phyloP scores from a whole-genome alignment of 2,113 vertebrate genomes.

The Oophaga pumilio region DNA sequence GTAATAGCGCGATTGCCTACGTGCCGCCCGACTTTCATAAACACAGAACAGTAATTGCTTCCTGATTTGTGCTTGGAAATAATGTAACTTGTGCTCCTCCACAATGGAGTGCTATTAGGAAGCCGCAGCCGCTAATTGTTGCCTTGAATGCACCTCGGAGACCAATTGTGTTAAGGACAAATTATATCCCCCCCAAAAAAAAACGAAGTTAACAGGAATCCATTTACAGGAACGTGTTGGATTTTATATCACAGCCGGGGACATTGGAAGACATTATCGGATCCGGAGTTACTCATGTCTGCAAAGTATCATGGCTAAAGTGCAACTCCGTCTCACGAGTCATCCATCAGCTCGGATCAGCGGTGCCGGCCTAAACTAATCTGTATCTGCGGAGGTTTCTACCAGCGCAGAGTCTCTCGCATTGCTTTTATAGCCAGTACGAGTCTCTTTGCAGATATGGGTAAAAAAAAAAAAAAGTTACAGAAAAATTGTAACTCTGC shows the following conservation, averaged over 20 bases:
- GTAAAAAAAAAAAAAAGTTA: neutral
- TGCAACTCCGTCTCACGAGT: neutral
- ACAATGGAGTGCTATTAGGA: conserved; percentile 6
- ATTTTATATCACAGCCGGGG: conserved; percentile 1
- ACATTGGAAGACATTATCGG: neutral
- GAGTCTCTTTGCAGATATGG: neutral
- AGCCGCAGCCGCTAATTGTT: conserved; percentile 15
- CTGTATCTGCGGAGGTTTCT: neutral
- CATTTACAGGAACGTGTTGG: neutral
- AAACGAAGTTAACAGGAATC: neutral
- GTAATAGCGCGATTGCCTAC: neutral
- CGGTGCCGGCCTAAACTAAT: neutral
- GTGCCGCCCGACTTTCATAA: neutral
- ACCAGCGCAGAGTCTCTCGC: neutral
- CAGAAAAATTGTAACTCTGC: neutral
- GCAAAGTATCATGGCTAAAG: neutral
- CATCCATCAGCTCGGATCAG: neutral
- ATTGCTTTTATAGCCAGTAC: neutral
- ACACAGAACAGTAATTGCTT: neutral
- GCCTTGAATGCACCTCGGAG: conserved; percentile 9
- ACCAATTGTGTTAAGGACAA: conserved; percentile 14
- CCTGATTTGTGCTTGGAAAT: conserved; percentile 12
- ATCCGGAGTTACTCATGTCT: neutral
- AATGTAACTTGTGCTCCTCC: neutral
- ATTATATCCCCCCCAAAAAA: neutral